Base-by-base conservation (phyloP, 2,113 vertebrate genomes). In the Oreamnos americanus region DNA sequence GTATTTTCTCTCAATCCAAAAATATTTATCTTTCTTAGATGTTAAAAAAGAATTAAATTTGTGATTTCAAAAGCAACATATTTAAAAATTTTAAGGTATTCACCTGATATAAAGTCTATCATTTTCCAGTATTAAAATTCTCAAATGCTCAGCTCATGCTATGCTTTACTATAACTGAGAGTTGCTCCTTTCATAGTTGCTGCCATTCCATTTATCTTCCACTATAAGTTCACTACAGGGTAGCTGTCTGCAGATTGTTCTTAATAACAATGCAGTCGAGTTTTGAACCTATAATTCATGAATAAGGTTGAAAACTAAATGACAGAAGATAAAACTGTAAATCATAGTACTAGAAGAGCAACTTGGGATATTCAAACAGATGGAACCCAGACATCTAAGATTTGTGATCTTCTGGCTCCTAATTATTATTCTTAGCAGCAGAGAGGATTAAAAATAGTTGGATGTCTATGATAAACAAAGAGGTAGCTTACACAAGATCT, bases 271-370 rank as follows among this genome's bases (percentile, higher is more conserved):
- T 87, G 6, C 49, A 53, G 39, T 89, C 53, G 91, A 57, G 55
- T 49, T 97, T 60, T 58, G 78, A 94, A 64, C n/a, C 67, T 96
- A 15, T 91, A 47, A 84, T 91, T 93, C 78, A 58, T 39, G 39
- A 83, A 51, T 45, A 84, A 93, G 21, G 45, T 79, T 36, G 39
- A 92, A 79, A 92, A 87, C 85, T 78, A 43, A 96, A 95, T 84
- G n/a, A 58, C 64, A 81, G 17, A 84, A 90, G 67, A 96, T 45
- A 49, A 49, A 96, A 82, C 55, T 28, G 33, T 39, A 53, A 64
- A 92, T 58, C 55, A 49, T 79, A 12, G 10, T 94, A 49, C 9
- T 25, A 21, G 47, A 64, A 92, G n/a, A 78, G 14, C 84, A 45
- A 91, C 47, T 23, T 2, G 79, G 55, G 45, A 26, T 87, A 26